Conservation (phyloP, 1,140 invertebrate species). For the Formica exsecta region DNA sequence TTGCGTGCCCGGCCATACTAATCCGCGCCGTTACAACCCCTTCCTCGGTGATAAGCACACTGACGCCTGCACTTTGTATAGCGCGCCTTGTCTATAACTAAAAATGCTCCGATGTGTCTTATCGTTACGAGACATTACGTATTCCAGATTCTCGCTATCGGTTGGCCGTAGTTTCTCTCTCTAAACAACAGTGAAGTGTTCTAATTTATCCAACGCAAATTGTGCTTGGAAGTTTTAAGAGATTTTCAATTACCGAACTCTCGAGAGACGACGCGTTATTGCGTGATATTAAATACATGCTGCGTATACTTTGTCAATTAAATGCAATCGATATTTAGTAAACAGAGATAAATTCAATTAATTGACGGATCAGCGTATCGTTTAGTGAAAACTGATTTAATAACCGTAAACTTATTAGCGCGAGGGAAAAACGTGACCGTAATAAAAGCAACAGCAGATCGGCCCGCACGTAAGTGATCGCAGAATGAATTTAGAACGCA, state of each 20-base stretch:
- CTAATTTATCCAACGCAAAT: neutral
- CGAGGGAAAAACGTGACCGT: constrained; percentile 6
- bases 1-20: constrained; percentile 75
- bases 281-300: neutral
- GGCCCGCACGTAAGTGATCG: constrained; percentile 30
- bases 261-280: neutral
- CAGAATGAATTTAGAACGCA: constrained; percentile 48
- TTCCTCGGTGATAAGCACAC: constrained; percentile 68
- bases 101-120: constrained; percentile 63
- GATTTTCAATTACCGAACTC: neutral
- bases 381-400: constrained; percentile 9
- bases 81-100: constrained; percentile 58
- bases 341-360: neutral
- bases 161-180: neutral
- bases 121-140: constrained; percentile 60
- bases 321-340: constrained; percentile 23
- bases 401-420: constrained; percentile 32
- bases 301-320: too few species aligned
- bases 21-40: constrained; percentile 57
- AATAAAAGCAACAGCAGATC: constrained; percentile 35
- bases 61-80: constrained; percentile 63
- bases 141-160: constrained; percentile 34
- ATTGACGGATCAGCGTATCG: neutral
- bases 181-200: neutral
- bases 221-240: neutral